Conservation (phyloP, 2,797 vertebrate genomes). For the Bradypodion ventrale region DNA sequence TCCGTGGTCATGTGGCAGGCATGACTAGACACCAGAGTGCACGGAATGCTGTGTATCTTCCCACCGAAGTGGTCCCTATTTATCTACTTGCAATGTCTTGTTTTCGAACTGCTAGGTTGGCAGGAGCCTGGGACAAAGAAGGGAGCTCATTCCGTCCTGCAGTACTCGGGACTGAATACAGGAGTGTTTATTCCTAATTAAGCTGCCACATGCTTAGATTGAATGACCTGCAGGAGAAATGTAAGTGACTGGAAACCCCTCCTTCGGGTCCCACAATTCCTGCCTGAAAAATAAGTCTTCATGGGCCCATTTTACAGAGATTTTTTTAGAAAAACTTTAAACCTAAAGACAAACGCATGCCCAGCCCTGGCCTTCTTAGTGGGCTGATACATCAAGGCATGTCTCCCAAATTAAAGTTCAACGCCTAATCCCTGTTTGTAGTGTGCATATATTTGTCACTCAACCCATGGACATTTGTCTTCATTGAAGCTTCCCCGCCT, state of each 20-base stretch:
- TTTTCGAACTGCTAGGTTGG: too few relatives aligned
- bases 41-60: too few relatives aligned
- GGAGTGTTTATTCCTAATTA: too few relatives aligned
- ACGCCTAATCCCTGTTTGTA: not conserved
- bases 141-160: too few relatives aligned
- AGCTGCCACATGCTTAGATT: not conserved
- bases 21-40: too few relatives aligned
- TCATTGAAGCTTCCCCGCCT: conserved; percentile 20
- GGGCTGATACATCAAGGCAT: not conserved
- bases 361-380: not conserved
- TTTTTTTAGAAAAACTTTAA: too few relatives aligned
- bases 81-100: too few relatives aligned
- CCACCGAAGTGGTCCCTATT: too few relatives aligned
- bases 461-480: conserved; percentile 12
- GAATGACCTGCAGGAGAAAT: not conserved
- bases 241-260: not conserved
- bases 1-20: too few relatives aligned
- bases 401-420: not conserved
- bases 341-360: not conserved
- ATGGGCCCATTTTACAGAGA: not conserved
- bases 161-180: too few relatives aligned
- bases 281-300: not conserved
- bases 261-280: not conserved
- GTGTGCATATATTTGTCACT: not conserved
- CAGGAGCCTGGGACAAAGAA: too few relatives aligned